Percentiles rank a stretch among this genome's conserved stretches.
phyloP scores from a whole-genome alignment of 2,797 vertebrate species.

The Poeciliopsis paucimaculata region DNA sequence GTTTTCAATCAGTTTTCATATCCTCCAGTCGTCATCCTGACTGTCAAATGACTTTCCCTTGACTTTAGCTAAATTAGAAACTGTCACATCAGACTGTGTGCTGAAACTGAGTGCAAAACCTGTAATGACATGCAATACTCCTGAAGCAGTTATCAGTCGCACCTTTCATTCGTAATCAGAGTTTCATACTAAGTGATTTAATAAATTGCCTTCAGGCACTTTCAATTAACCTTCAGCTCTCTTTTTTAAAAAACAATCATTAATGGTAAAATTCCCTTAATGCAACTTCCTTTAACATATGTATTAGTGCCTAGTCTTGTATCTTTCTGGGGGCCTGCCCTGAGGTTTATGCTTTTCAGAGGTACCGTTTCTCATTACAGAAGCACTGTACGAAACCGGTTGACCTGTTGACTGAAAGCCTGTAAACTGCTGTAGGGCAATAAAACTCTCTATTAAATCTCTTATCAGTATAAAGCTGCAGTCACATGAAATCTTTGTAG shows the following conservation, averaged over 20 bases:
- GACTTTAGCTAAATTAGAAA: slow-evolving; percentile 50
- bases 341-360: slow-evolving; percentile 34
- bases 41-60: slow-evolving; percentile 33
- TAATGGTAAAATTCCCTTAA: slow-evolving; percentile 65
- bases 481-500: slow-evolving; percentile 30
- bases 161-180: slow-evolving; percentile 59
- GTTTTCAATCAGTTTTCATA: slow-evolving; percentile 11
- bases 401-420: slow-evolving; percentile 50
- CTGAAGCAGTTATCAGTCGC: slow-evolving; percentile 53
- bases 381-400: slow-evolving; percentile 55
- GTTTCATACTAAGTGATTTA: slow-evolving; percentile 38
- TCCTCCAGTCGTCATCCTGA: background rate
- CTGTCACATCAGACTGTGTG: slow-evolving; percentile 32
- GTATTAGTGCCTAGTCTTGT: slow-evolving; percentile 51
- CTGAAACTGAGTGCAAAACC: slow-evolving; percentile 20
- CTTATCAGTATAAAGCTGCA: slow-evolving; percentile 14
- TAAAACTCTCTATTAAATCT: slow-evolving; percentile 48
- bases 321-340: slow-evolving; percentile 53
- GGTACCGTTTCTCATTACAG: slow-evolving; percentile 49
- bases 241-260: slow-evolving; percentile 55
- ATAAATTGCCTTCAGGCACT: slow-evolving; percentile 61
- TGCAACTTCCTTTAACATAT: slow-evolving; percentile 59
- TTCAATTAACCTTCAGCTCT: slow-evolving; percentile 75
- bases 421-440: slow-evolving; percentile 43
- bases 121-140: slow-evolving; percentile 51